Base-by-base conservation (phyloP, 2,888 invertebrate species). In the Rhamphomyia laevipes region DNA sequence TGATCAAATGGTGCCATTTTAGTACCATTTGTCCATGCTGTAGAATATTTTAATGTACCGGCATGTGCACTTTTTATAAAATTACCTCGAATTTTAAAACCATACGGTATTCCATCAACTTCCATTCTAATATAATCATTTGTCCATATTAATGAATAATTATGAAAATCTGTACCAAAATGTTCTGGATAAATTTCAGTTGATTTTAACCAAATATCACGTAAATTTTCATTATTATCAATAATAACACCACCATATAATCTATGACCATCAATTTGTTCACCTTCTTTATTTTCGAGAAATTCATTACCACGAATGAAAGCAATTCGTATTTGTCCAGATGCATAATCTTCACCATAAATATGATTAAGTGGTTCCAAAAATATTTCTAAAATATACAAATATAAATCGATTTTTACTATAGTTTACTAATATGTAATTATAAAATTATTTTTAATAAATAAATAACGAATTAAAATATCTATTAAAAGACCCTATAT, bases 1-100 rank as follows among this genome's bases (percentile, higher is more conserved):
- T 81, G 76, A 66, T 88, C 85, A 58, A 87, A 86, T 0, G 87
- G 87, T 3, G 86, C 82, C 69, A 84, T 75, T 41, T 63, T 58
- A 38, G 68, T 71, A 17, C 79, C 76, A 50, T 65, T 70, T 30
- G 67, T 69, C 84, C 84, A 85, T 31, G 71, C 70, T 0, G 70
- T 56, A 0, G 75, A 73, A 2, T 73, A 63, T 54, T 30, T 61
- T 48, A 37, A 62, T 48, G 9, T 46, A n/a, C 27, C 27, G 27
- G 15, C 27, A 23, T 23, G 21, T 9, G 23, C 31, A 17, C 52
- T 45, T 41, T 71, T 66, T 10, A 65, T 59, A 16, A 65, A 55
- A 15, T 51, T 38, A 2, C 62, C 57, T n/a, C 51, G 55, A 1
- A 76, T 65, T 7, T 72, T 71, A 0, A 76, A 35, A 0, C 61